Conservation (phyloP, 2,797 vertebrate genomes). For the Trachops cirrhosus region DNA sequence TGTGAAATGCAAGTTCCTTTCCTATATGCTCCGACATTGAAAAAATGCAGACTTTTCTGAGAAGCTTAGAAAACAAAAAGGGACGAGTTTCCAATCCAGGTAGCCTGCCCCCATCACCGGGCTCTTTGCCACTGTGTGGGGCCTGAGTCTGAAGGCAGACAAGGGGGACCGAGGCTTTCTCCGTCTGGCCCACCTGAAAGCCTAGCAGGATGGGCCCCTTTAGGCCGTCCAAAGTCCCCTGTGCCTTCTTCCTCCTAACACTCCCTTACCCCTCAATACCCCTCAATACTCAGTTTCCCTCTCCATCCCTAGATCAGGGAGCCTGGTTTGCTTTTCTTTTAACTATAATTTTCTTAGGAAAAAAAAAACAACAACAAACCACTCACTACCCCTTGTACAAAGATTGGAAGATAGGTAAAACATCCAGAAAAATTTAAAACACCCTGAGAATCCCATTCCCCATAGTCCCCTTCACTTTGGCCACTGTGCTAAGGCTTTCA, state of each 20-base stretch:
- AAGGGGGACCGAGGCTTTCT: rapidly evolving
- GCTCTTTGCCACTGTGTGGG: rapidly evolving
- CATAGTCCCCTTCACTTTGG: rapidly evolving
- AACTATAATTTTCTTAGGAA: neutral
- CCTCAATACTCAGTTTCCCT: neutral
- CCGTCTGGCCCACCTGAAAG: rapidly evolving
- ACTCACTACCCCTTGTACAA: neutral
- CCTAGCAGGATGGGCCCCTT: neutral
- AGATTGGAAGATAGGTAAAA: neutral
- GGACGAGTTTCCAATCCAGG: rapidly evolving
- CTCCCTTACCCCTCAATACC: neutral
- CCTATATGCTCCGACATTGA: neutral
- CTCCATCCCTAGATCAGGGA: neutral
- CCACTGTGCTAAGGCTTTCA: neutral
- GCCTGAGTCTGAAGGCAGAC: neutral
- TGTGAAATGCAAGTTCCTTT: neutral
- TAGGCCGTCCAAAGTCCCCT: rapidly evolving
- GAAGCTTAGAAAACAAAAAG: neutral
- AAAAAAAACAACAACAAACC: neutral
- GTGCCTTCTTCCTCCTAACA: neutral
- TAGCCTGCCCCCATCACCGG: rapidly evolving
- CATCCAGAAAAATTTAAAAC: neutral
- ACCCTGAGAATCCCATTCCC: neutral
- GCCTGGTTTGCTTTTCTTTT: neutral
- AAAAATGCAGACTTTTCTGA: neutral